Base-by-base conservation (phyloP, 23 tunicate genomes). In the Styela plicata region DNA sequence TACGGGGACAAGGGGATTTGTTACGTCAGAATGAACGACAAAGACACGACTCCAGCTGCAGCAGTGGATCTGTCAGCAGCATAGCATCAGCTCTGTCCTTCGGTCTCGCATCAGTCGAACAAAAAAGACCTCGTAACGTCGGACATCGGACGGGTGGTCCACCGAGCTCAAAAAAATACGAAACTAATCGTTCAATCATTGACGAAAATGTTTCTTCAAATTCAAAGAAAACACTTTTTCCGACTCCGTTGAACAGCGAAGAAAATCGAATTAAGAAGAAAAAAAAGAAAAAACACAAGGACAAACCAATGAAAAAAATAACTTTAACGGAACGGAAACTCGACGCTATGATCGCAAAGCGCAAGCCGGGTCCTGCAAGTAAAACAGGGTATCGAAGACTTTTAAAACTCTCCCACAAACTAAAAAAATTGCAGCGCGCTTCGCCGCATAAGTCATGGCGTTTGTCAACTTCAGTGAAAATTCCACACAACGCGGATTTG, bases 281-380 rank as follows among this genome's bases (percentile, higher is more conserved):
- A 21, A 75, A 75, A n/a, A 75, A 52, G 22, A 52, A 36, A 17
- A 37, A 52, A 18, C 24, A 34, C 26, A 52, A 75, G 31, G 23
- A 27, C 3, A 24, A 20, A n/a, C 26, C 37, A 36, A 52, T 10
- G 63, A 52, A 52, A 44, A 24, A 75, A n/a, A 36, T 36, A 34
- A 76, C 22, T 33, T 28, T 32, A 23, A 18, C 3, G 52, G 74
- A 84, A 74, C 52, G 36, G 28, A 64, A 78, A 26, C 69, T 52
- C 31, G 61, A 64, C 20, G 70, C 36, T 32, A 78, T 83, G 52
- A 23, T 73, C 37, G 18, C 71, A 30, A 53, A 78, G 79, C 84
- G 97, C 31, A 91, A 84, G 74, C 97, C 97, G 0, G 97, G 97
- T 2, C 97, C 97, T 0, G 84, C 85, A 18, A 86, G 97, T 57